phyloP scores from a whole-genome alignment of 2,797 vertebrate species.

The Sus cebifrons region DNA sequence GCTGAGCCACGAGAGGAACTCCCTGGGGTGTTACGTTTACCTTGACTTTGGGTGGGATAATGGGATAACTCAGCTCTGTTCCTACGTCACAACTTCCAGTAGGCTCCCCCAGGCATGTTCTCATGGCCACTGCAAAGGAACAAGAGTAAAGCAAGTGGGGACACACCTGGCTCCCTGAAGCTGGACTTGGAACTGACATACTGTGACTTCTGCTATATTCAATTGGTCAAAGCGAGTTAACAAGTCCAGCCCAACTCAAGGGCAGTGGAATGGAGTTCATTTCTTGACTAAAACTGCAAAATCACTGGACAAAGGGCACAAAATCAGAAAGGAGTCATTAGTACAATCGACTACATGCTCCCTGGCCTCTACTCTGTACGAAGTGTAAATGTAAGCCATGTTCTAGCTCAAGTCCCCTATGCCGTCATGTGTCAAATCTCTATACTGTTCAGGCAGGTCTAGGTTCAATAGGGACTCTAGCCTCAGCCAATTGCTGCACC shows the following conservation, averaged over 20 bases:
- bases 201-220: accelerated
- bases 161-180: no score
- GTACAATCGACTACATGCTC: accelerated
- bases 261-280: background rate
- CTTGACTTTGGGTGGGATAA: background rate
- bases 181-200: background rate
- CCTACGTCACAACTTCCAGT: background rate
- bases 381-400: background rate
- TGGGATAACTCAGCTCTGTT: background rate
- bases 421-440: background rate
- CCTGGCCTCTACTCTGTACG: background rate
- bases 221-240: background rate
- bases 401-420: background rate
- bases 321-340: background rate
- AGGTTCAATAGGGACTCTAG: background rate
- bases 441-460: background rate
- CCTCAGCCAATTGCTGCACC: background rate
- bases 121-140: background rate
- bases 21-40: background rate
- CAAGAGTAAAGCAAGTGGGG: background rate
- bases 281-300: background rate
- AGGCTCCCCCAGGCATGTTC: background rate
- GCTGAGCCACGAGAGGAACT: no score
- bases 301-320: background rate
- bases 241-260: background rate